Percentiles rank a stretch among this genome's conserved stretches.
phyloP scores from a whole-genome alignment of 2,113 vertebrate species.

The Hirundichthys speculiger region DNA sequence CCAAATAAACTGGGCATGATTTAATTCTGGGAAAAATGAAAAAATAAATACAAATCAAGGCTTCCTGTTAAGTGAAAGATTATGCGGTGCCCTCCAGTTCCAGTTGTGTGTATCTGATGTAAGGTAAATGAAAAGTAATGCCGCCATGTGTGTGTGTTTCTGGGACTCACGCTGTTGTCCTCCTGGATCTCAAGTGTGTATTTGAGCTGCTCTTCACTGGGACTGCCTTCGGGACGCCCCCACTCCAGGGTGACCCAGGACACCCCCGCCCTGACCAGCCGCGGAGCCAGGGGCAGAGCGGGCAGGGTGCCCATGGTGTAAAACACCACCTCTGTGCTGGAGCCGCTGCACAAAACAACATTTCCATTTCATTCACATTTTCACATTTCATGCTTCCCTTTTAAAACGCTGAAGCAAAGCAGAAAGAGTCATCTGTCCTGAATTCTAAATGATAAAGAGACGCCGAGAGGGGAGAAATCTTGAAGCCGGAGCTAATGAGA shows the following conservation, averaged over 20 bases:
- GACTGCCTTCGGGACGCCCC: conserved; percentile 90
- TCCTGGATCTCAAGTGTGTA: conserved; percentile 98
- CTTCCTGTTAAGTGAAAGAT: conserved; percentile 2
- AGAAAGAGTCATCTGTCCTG: neutral
- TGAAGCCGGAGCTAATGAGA: neutral
- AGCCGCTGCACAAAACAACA: conserved; percentile 82
- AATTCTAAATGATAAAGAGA: neutral
- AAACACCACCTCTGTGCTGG: conserved; percentile 94
- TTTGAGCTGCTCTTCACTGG: conserved; percentile 89
- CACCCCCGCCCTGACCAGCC: conserved; percentile 90
- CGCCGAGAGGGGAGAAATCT: neutral
- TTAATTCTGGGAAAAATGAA: neutral
- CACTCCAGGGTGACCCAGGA: conserved; percentile 95
- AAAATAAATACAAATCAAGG: neutral
- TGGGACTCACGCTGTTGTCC: conserved; percentile 87
- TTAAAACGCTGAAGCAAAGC: conserved; percentile 7
- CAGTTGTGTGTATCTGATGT: no score
- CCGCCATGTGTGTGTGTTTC: neutral
- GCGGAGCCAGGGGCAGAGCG: conserved; percentile 89
- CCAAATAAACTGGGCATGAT: neutral
- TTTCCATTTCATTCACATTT: neutral
- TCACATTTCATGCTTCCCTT: neutral
- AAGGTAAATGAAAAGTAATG: no score
- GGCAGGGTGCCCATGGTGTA: conserved; percentile 94
- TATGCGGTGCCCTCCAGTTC: no score